These are phyloP conservation scores for Dysidea cf. avara DNA, from an alignment of 37 sponge, comb jelly and placozoan species.

Conservation along the genomic window DNA sequence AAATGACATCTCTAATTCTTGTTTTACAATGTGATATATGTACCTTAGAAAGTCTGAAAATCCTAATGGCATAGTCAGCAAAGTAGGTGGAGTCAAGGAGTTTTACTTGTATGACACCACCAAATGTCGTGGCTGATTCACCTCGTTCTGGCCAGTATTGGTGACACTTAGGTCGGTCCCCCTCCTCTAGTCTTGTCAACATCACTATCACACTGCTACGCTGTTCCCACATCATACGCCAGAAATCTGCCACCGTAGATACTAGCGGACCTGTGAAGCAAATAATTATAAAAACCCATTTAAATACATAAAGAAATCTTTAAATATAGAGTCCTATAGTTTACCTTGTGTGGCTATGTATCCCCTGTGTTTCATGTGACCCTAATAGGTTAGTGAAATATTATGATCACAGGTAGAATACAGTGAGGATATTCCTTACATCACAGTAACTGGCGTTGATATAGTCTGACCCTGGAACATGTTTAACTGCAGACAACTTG, in stretches of 20 bases:
- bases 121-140: not conserved
- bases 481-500: slow-evolving; percentile 39
- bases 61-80: slow-evolving; percentile 76
- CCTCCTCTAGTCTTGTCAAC: slow-evolving; percentile 76
- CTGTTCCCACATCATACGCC: slow-evolving; percentile 97
- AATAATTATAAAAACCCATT: too few species aligned
- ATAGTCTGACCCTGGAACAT: slow-evolving; percentile 70
- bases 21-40: too few species aligned
- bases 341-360: slow-evolving; percentile 95
- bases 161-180: slow-evolving; percentile 62
- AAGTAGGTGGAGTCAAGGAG: slow-evolving; percentile 31
- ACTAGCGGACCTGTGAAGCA: slow-evolving; percentile 80
- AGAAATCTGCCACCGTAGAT: slow-evolving; percentile 83
- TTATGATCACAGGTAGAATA: not conserved
- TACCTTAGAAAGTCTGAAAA: slow-evolving; percentile 59
- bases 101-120: slow-evolving; percentile 67
- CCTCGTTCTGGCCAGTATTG: slow-evolving; percentile 80
- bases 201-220: slow-evolving; percentile 77
- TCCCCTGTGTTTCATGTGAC: slow-evolving; percentile 66
- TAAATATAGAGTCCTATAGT: not conserved
- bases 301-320: not conserved
- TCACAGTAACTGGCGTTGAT: slow-evolving; percentile 83
- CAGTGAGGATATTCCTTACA: slow-evolving; percentile 39
- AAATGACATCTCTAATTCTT: too few species aligned
- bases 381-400: slow-evolving; percentile 38